Conservation (phyloP, 2,113 vertebrate species). For the Gracilinanus agilis region DNA sequence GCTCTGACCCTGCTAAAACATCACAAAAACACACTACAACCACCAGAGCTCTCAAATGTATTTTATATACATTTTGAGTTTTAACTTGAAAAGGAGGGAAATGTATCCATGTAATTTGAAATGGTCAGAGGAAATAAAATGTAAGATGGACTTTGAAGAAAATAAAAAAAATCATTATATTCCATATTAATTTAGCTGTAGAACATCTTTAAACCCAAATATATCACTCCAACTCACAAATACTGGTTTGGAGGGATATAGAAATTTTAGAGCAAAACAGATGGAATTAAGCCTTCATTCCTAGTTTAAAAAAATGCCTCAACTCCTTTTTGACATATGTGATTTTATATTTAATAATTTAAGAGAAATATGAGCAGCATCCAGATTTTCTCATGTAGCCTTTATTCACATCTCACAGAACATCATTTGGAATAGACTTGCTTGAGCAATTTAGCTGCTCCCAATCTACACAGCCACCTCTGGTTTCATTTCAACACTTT, state of each 20-base stretch:
- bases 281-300: neutral
- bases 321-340: neutral
- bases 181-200: neutral
- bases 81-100: fast-evolving
- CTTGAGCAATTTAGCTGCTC: neutral
- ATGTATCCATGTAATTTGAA: fast-evolving
- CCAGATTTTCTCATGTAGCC: neutral
- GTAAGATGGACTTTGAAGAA: neutral
- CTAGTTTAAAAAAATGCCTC: neutral
- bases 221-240: neutral
- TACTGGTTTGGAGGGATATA: neutral
- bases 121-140: fast-evolving
- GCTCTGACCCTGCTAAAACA: neutral
- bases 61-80: fast-evolving
- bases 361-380: neutral
- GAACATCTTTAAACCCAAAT: neutral
- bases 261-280: neutral
- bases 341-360: constrained; percentile 6
- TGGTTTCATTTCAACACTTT: fast-evolving
- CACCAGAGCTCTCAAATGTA: fast-evolving
- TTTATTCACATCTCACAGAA: neutral
- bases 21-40: neutral
- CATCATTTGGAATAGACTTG: neutral
- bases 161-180: neutral
- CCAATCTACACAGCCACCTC: fast-evolving